Base-by-base conservation (phyloP, 2,113 vertebrate species). In the Nicator chloris region DNA sequence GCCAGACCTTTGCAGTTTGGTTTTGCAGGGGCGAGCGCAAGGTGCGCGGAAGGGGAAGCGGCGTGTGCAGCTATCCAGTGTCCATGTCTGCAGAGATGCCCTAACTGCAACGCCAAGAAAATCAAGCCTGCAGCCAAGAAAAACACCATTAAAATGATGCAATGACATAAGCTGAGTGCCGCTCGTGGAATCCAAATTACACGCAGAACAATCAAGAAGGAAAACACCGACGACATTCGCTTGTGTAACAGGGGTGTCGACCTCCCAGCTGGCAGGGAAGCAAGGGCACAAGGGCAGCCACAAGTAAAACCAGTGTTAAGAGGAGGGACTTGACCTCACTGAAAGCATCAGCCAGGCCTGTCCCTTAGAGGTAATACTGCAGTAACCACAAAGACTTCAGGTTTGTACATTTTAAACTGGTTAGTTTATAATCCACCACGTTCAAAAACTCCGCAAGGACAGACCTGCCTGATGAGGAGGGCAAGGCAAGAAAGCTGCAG, bases 71-170 rank as follows among this genome's bases (percentile, higher is more conserved):
- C 63, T 8, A 11, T 6, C 33, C 19, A 54, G 88, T 1, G 61
- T 10, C 37, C 37, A 1, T 17, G 54, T 24, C 90, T 82, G 71
- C 79, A n/a, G 75, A 85, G 93, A 73, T 92, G 82, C 88, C 86
- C 79, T 10, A 1, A 3, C 76, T 59, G 39, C 64, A 17, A 8
- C 3, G 88, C 94, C 95, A 96, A 95, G 86, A 54, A 82, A 96
- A 96, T 30, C 91, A 93, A 59, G 81, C 61, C 39, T 26, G 27
- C 68, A 44, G 95, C 94, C 95, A 97, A 97, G 88, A 70, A 88
- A 94, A 95, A 94, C 96, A 88, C 35, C 2, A 7, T 70, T 78
- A 60, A 66, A 84, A 13, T 12, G 51, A 61, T 70, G 92, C 91
- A n/a, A 14, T 93, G 95, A 90, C 95, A 90, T 93, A 45, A 86